A percentile compares a stretch with the other conserved stretches of the same genome.
Conservation (phyloP, 2,113 vertebrate genomes). For the Catagonus wagneri region DNA sequence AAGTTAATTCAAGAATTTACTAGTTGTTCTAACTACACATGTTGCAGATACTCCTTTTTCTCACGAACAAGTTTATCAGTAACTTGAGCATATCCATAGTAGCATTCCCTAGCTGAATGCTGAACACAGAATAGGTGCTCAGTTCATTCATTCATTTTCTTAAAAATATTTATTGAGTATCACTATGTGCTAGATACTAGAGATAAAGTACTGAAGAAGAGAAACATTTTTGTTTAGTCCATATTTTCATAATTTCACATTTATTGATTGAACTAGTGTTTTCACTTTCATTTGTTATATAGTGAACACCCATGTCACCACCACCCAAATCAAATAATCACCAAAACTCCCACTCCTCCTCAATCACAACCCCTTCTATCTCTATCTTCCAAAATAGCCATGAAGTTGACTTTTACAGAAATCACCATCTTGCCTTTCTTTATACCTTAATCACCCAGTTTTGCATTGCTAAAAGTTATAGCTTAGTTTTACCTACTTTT, state of each 20-base stretch:
- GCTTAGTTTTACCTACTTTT: neutral
- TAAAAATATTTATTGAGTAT: neutral
- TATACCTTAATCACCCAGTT: neutral
- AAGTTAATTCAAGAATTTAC: neutral
- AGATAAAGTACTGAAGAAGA: neutral
- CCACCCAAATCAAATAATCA: neutral
- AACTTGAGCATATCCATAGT: neutral
- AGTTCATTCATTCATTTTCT: neutral
- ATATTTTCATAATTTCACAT: neutral
- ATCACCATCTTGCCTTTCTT: conserved; percentile 4
- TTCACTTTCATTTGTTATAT: conserved; percentile 1
- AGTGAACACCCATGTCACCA: neutral
- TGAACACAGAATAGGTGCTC: neutral
- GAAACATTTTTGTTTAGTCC: neutral
- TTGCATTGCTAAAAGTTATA: neutral
- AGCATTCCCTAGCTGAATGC: neutral
- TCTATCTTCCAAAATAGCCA: neutral
- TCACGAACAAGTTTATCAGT: neutral
- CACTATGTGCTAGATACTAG: neutral
- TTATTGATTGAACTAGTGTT: neutral
- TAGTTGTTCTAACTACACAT: neutral
- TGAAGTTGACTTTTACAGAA: neutral
- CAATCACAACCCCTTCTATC: neutral
- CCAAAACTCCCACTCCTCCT: neutral
- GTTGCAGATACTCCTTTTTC: neutral